Conservation (phyloP, 2,797 vertebrate species). For the Agapornis canus region DNA sequence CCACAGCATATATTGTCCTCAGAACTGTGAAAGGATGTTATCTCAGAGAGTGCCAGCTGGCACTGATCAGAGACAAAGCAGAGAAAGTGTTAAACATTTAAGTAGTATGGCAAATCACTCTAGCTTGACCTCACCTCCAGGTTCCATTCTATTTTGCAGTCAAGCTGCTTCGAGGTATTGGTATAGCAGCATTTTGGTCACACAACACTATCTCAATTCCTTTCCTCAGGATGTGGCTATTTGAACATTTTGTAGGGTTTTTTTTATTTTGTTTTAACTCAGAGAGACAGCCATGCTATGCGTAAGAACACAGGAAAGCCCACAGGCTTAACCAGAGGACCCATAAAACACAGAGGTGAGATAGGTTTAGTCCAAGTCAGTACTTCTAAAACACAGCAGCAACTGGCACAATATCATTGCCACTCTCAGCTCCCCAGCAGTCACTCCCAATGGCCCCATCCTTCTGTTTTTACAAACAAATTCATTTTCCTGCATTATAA, state of each 20-base stretch:
- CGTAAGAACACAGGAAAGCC: background rate
- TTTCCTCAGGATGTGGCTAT: background rate
- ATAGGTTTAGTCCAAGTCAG: background rate
- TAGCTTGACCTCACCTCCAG: background rate
- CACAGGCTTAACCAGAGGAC: background rate
- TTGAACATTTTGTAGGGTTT: background rate
- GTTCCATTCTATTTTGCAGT: background rate
- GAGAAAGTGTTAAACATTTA: background rate
- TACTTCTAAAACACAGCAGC: background rate
- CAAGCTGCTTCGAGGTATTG: background rate
- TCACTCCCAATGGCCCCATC: background rate
- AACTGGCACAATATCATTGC: background rate
- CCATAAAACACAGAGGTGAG: background rate
- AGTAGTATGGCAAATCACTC: background rate
- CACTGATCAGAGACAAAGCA: background rate
- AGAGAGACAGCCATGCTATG: background rate
- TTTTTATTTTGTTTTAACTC: background rate
- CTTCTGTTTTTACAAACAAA: background rate
- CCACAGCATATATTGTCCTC: background rate
- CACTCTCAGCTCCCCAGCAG: background rate
- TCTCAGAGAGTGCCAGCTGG: background rate
- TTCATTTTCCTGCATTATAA: background rate
- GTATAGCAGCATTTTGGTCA: background rate
- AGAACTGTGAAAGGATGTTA: background rate
- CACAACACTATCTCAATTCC: background rate